These are phyloP conservation scores for Dicyrtoma fusca DNA, from an alignment of 2,888 invertebrate species.

Conservation along the genomic window DNA sequence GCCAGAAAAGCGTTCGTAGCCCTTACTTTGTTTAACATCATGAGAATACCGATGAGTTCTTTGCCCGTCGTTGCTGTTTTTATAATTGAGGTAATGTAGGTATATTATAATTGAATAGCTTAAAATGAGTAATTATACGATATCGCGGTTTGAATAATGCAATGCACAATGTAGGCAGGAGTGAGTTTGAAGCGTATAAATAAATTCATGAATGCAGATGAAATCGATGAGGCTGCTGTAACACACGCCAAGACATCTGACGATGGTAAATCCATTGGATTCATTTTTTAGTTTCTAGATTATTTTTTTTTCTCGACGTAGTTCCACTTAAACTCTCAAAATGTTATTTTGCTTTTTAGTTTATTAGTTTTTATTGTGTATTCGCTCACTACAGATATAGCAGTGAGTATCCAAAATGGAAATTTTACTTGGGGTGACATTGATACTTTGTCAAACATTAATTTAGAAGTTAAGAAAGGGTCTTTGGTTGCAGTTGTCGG, in stretches of 20 bases:
- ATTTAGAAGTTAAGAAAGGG: conserved; percentile 70
- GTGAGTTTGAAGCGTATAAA: conserved; percentile 65
- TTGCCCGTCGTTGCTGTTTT: conserved; percentile 92
- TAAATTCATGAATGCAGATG: conserved; percentile 64
- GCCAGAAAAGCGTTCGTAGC: conserved; percentile 84
- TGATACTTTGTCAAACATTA: conserved; percentile 66
- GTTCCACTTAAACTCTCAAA: too few relatives aligned
- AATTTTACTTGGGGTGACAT: conserved; percentile 80
- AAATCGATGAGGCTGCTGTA: conserved; percentile 62
- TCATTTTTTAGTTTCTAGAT: neutral
- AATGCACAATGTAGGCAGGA: conserved; percentile 37
- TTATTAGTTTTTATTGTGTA: too few relatives aligned
- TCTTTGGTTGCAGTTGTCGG: conserved; percentile 84
- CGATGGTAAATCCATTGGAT: too few relatives aligned
- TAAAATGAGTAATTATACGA: neutral
- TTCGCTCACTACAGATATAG: conserved; percentile 59
- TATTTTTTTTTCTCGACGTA: too few relatives aligned
- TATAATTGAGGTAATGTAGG: conserved; percentile 73
- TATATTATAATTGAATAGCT: neutral
- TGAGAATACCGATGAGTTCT: conserved; percentile 82
- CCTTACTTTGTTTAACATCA: conserved; percentile 77
- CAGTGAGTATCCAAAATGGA: conserved; percentile 83
- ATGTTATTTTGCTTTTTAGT: too few relatives aligned
- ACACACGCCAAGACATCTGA: conserved; percentile 55
- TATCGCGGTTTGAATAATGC: neutral